Percentiles rank a stretch among this genome's conserved stretches.
phyloP scores from a whole-genome alignment of 1,140 invertebrate species.

The Brachionus rotundiformis region DNA sequence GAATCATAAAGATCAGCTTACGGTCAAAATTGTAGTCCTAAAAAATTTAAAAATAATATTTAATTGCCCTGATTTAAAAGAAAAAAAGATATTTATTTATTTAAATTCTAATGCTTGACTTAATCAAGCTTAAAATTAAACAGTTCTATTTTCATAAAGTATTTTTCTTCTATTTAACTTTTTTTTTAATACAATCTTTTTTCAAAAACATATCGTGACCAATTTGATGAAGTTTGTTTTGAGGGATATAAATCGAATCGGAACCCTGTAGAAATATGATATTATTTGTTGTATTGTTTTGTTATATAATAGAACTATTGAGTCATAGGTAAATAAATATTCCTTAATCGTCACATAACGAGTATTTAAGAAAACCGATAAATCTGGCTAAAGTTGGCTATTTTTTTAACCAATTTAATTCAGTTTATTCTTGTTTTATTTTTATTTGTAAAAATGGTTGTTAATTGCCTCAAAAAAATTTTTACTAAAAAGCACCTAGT shows the following conservation, averaged over 20 bases:
- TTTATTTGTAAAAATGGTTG: background rate
- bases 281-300: background rate
- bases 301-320: background rate
- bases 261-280: background rate
- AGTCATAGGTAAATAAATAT: background rate
- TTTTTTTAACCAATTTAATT: background rate
- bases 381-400: background rate
- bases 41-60: background rate
- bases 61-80: background rate
- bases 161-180: background rate
- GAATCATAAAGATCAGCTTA: background rate
- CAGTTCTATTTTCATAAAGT: background rate
- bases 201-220: constrained; percentile 13
- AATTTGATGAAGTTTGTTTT: background rate
- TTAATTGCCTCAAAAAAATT: background rate
- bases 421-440: background rate
- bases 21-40: background rate
- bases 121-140: constrained; percentile 1
- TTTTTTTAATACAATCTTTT: constrained; percentile 15
- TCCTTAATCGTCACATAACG: background rate
- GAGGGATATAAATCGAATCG: background rate
- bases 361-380: background rate
- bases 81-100: constrained; percentile 18
- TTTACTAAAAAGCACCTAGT: background rate
- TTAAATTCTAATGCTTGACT: background rate